Conservation (phyloP, 2,113 vertebrate genomes). For the Archilochus colubris region DNA sequence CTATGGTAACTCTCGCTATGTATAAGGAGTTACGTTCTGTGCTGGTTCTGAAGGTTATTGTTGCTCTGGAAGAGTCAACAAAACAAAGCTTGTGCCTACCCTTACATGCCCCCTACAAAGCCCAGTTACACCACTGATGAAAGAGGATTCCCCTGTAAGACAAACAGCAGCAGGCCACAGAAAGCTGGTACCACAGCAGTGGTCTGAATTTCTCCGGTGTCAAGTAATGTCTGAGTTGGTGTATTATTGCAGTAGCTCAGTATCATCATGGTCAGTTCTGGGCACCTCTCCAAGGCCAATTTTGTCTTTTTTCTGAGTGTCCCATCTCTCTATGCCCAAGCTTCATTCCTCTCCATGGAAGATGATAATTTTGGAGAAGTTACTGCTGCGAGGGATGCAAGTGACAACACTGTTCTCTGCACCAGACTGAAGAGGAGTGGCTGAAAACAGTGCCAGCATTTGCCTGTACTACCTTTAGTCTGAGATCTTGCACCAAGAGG, state of each 20-base stretch:
- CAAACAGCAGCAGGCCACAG: not conserved
- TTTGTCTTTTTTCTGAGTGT: not conserved
- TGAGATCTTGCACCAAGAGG: fast-evolving
- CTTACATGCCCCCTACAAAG: not conserved
- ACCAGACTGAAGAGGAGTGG: not conserved
- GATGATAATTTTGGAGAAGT: not conserved
- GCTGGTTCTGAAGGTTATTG: not conserved
- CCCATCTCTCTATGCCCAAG: not conserved
- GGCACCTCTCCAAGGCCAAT: not conserved
- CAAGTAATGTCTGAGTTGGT: not conserved
- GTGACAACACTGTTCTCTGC: not conserved
- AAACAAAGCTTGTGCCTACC: not conserved
- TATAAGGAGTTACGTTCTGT: not conserved
- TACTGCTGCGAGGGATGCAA: not conserved
- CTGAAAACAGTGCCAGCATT: not conserved
- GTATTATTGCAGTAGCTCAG: not conserved
- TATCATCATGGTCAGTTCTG: not conserved
- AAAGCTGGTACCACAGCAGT: not conserved
- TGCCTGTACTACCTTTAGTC: not conserved
- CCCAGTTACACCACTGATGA: not conserved
- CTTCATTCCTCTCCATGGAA: fast-evolving
- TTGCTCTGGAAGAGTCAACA: not conserved
- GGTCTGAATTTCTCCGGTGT: not conserved
- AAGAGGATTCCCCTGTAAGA: not conserved
- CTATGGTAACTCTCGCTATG: not conserved